Percentiles rank a stretch among this genome's conserved stretches.
Conservation (phyloP, 2,888 invertebrate species). For the Acleris sparsana region DNA sequence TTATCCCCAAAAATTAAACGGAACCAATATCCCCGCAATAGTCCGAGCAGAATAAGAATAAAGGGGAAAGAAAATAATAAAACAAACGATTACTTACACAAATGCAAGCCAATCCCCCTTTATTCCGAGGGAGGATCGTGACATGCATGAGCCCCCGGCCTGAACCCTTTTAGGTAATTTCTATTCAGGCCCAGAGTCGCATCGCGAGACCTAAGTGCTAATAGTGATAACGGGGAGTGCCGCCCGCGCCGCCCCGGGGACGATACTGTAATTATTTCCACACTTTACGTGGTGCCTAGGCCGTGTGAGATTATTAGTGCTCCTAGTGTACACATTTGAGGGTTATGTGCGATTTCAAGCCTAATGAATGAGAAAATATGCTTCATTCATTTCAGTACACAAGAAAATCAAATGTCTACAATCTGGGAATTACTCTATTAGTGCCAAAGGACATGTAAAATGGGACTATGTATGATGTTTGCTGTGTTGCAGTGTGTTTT, state of each 20-base stretch:
- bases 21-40: slow-evolving; percentile 36
- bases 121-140: slow-evolving; percentile 60
- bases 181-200: slow-evolving; percentile 63
- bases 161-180: slow-evolving; percentile 60
- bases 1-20: slow-evolving; percentile 34
- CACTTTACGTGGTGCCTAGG: slow-evolving; percentile 18
- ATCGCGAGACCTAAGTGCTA: slow-evolving; percentile 66
- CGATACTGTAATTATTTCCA: slow-evolving; percentile 43
- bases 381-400: too few species aligned
- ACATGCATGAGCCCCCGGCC: slow-evolving; percentile 59
- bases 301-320: not conserved
- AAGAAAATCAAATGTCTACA: too few species aligned
- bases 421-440: too few species aligned
- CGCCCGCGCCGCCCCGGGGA: slow-evolving; percentile 48
- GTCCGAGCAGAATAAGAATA: slow-evolving; percentile 42
- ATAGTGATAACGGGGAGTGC: slow-evolving; percentile 63
- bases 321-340: too few species aligned
- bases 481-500: too few species aligned
- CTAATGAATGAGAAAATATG: too few species aligned
- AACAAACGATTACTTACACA: slow-evolving; percentile 64
- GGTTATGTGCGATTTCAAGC: too few species aligned
- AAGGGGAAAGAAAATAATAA: slow-evolving; percentile 56
- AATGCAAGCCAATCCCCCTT: slow-evolving; percentile 57
- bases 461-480: too few species aligned
- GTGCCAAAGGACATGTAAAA: too few species aligned